Base-by-base conservation (phyloP, 2,113 vertebrate species). In the Mormyrus iriodes region DNA sequence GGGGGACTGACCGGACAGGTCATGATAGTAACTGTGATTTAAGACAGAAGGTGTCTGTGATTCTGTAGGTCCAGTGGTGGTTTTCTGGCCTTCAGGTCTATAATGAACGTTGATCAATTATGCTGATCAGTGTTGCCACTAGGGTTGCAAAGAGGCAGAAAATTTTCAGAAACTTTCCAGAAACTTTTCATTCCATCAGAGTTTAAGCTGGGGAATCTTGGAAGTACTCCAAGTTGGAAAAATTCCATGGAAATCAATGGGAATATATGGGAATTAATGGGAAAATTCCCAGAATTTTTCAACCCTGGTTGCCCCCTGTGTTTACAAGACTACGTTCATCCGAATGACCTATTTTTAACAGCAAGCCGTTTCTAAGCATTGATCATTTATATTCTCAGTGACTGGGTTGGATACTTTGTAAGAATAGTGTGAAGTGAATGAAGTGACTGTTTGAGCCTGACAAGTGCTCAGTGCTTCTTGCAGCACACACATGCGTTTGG, bases 321-420 rank as follows among this genome's bases (percentile, higher is more conserved):
- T 76, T 76, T 76, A 76, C 13, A 39, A 39, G 15, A 39, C 27
- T 76, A 42, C 13, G 19, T 35, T 69, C 65, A 39, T 76, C 35
- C 17, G 73, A 79, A 79, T 79, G 35, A 42, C 73, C 73, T 79
- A 79, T 79, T 79, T 79, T 79, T 79, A 79, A 79, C 73, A 79
- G 73, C 35, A 39, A 42, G 73, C 73, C 31, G 9, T 39, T 76
- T 76, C 69, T 79, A 79, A 79, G 35, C 73, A 79, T 79, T 79
- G 35, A 79, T 79, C 15, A 79, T 79, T 39, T 19, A 7, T 42
- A 39, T 79, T 39, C 31, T 79, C 27, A 76, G 2, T 79, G 73
- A 79, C 15, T 79, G 15, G 35, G 39, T 39, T 79, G 31, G 10
- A 13, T 39, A 42, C 73, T 79, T 35, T 19, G 39, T 15, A 79